Base-by-base conservation (phyloP, 2,113 vertebrate species). In the Vidua macroura region DNA sequence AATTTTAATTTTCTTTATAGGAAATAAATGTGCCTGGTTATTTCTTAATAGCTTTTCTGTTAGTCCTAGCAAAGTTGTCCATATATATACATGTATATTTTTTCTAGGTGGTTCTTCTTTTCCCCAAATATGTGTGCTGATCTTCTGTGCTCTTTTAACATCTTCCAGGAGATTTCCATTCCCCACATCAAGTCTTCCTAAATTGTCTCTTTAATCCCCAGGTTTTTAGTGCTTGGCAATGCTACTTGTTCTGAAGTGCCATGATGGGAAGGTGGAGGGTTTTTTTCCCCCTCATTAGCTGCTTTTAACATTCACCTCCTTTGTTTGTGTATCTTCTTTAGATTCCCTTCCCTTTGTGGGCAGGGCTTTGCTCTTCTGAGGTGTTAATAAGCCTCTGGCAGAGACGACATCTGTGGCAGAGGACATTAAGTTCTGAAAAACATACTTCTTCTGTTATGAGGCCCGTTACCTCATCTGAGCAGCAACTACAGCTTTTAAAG, bases 281-380 rank as follows among this genome's bases (percentile, higher is more conserved):
- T 89, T 94, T 90, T 87, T 92, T 66, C 68, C 86, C 91, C 76
- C 96, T 96, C 96, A 96, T 97, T 97, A 97, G 96, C 93, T 92
- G 96, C 96, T 97, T 97, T 97, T 97, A 96, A 96, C 96, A 97
- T 96, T 97, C 96, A 97, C 95, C 96, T 96, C 96, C 96, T 97
- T 97, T 97, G 96, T 97, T 97, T 97, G 96, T 96, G 96, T 96
- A 97, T 96, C 96, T 97, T 96, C 96, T 96, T 96, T 93, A 96
- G 96, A 96, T 92, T 96, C 94, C 83, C 74, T 85, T 96, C 91
- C 86, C 93, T 97, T 97, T 97, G 96, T 96, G 96, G 96, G 93
- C 96, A 95, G 92, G 96, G 86, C 95, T 96, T 96, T 96, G 96
- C 95, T 96, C 94, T 94, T 96, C 96, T 90, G 91, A 97, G 96